phyloP scores from a whole-genome alignment of 2,888 invertebrate species.

The Bugula neritina region DNA sequence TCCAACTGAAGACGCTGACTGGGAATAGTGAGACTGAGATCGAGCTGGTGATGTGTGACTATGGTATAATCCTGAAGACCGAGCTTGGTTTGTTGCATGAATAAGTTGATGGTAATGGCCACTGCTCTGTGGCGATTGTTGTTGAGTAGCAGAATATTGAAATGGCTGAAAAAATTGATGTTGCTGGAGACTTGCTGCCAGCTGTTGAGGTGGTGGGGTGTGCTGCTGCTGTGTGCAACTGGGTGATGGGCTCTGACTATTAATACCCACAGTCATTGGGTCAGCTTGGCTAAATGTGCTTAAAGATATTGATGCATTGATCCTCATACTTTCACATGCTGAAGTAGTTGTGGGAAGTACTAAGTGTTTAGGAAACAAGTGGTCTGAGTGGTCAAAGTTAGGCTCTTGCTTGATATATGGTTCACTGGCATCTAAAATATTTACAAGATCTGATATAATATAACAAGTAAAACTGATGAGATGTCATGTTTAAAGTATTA shows the following conservation, averaged over 20 bases:
- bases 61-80: not conserved
- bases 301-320: conserved; percentile 7
- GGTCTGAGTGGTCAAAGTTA: not conserved
- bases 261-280: conserved; percentile 11
- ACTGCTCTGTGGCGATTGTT: conserved; percentile 34
- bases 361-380: not conserved
- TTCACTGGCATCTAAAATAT: conserved; percentile 6
- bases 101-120: conserved; percentile 21
- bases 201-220: conserved; percentile 6
- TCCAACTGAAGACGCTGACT: conserved; percentile 3
- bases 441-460: not conserved
- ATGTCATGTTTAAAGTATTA: too few relatives aligned
- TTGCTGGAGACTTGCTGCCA: conserved; percentile 40
- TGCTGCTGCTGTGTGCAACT: conserved; percentile 23
- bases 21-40: not conserved
- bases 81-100: not conserved
- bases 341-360: not conserved
- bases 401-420: conserved; percentile 18
- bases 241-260: conserved; percentile 2
- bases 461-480: not conserved
- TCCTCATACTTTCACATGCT: conserved; percentile 9
- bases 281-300: conserved; percentile 25
- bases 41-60: not conserved
- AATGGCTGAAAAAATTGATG: conserved; percentile 39
- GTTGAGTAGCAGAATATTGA: conserved; percentile 45